Evolutionary conservation across 2,113 vertebrate genomes (phyloP), one percentile per base, ranked within the genome.

Genomic region (Bubalus kerabau): DNA sequence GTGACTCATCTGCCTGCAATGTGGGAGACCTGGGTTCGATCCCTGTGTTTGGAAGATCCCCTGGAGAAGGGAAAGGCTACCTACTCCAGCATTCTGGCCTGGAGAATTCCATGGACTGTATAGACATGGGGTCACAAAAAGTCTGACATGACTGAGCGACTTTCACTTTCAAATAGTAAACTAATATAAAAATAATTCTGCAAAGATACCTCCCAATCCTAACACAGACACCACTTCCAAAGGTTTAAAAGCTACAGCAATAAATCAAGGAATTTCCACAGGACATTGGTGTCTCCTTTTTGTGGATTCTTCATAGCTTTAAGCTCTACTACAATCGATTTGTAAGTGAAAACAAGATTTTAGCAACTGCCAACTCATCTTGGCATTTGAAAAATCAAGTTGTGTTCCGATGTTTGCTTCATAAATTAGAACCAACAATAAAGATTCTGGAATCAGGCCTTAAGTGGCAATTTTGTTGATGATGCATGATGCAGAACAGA

Each of bases 391-490:
- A 97, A 97, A 94, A 87, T 90, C 94, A 94, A 97, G 78, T 87
- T 97, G 89, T 94, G 71, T 96, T 97, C 93, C 62, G 83, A 91
- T 93, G 83, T 89, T 89, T 97, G 83, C 95, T 96, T 97, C 91
- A 96, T 93, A 96, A 97, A 97, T 97, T 95, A 91, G 80, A 97
- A 96, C 62, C 90, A 97, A 94, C 95, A 96, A 83, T 96, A 95
- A 97, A 87, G 93, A 92, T 92, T 96, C 84, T 96, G 52, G 71
- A 97, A 96, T 96, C 62, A 13, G 84, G 32, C 57, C 64, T 93
- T 90, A 90, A 97, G 60, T 97, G 87, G 93, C 78, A 96, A 94
- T 98, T 97, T 93, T 92, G 64, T 90, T 95, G 87, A 81, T 97
- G 93, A 90, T 95, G 76, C 95, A 95, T 95, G 95, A 96, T 13